A percentile compares a stretch with the other conserved stretches of the same genome.
These are phyloP conservation scores for Scaptomyza flava DNA, from an alignment of 2,888 invertebrate species.

Conservation along the genomic window DNA sequence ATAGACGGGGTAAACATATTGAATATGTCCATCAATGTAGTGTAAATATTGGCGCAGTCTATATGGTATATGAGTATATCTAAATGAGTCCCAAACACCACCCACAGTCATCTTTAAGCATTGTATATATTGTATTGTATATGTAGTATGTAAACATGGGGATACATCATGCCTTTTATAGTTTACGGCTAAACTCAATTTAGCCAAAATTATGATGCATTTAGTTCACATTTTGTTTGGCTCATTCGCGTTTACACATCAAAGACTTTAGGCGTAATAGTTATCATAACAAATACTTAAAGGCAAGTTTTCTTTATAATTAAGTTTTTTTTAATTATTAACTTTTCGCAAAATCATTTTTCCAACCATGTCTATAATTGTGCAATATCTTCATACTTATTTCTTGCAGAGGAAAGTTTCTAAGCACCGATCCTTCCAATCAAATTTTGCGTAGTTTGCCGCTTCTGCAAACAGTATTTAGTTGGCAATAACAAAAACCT, in stretches of 20 bases:
- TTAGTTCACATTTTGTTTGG: slow-evolving; percentile 1
- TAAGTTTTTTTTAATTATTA: no score
- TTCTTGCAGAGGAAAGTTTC: no score
- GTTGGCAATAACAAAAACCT: neutral
- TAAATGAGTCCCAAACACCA: slow-evolving; percentile 19
- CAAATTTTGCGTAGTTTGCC: slow-evolving; percentile 12
- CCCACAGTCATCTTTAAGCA: slow-evolving; percentile 41
- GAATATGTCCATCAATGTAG: slow-evolving; percentile 68
- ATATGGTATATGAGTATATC: slow-evolving; percentile 2
- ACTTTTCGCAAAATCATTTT: no score
- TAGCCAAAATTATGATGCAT: slow-evolving; percentile 9
- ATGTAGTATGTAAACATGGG: neutral
- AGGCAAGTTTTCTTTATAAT: neutral
- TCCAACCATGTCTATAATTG: no score
- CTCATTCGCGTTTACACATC: slow-evolving; percentile 10
- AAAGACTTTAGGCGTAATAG: neutral
- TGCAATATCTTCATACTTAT: no score
- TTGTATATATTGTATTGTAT: slow-evolving; percentile 3
- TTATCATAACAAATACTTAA: neutral
- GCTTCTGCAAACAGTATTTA: slow-evolving; percentile 41
- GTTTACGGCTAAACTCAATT: slow-evolving; percentile 31
- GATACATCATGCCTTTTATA: slow-evolving; percentile 39
- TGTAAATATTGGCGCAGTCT: slow-evolving; percentile 73
- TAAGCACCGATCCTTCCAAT: slow-evolving; percentile 32
- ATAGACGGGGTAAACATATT: slow-evolving; percentile 61